Base-by-base conservation (phyloP, 2,888 invertebrate species). In the Dynastes hyllus region DNA sequence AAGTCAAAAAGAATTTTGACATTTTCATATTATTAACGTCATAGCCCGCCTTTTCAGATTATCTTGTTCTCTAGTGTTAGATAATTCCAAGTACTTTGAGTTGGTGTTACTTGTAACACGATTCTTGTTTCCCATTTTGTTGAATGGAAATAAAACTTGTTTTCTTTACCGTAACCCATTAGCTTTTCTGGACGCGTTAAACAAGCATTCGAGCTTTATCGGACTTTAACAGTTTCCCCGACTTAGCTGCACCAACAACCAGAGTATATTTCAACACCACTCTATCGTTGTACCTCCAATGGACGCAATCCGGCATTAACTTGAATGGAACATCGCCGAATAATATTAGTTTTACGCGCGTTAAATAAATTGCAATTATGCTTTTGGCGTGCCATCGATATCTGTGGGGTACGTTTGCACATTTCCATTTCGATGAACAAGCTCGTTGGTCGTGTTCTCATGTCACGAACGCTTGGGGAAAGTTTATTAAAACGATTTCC, bases 401-500 rank as follows among this genome's bases (percentile, higher is more conserved):
- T 37, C 4, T 37, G 16, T 22, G 22, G 1, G 22, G 22, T 61
- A 61, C 8, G 66, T 40, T 37, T 16, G 16, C 37, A 8, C 32
- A 37, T 63, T 63, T 63, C 13, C 37, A 37, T 29, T 63, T 32
- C 27, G 27, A 63, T 29, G 27, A 63, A 63, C 63, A 63, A 11
- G n/a, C 45, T 45, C 6, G 45, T 8, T 9, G 45, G 9, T 45
- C 45, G 45, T 11, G 8, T 45, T 45, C 45, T 45, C 45, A 1
- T 22, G 27, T 22, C 27, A 29, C 6, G 55, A 22, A 22, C 16
- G 22, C n/a, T 2, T 61, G 11, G n/a, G 66, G 37, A 66, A 66
- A 37, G 66, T 66, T 66, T 66, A 37, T 66, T 37, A 66, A 66
- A 66, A 66, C 37, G n/a, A 3, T 37, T 66, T 66, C 37, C n/a